Base-by-base conservation (phyloP, 2,113 vertebrate species). In the Nannospalax galili region DNA sequence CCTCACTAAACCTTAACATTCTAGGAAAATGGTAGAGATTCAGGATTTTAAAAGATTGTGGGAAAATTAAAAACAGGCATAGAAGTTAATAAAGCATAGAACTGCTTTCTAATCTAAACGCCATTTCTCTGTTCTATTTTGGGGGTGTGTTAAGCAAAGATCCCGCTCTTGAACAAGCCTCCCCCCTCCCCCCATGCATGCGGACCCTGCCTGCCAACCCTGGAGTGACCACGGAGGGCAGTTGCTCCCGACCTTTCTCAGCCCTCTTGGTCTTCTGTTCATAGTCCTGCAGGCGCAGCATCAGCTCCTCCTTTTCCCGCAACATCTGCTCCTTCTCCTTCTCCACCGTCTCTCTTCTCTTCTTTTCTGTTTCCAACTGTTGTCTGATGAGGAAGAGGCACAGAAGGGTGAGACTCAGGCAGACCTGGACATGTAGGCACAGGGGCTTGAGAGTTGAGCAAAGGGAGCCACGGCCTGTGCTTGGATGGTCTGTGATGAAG, bases 301-400 rank as follows among this genome's bases (percentile, higher is more conserved):
- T 98, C 94, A 99, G 98, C 65, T 99, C 98, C 91, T 99, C 98
- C 98, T 99, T 99, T 97, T 99, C 99, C 74, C 88, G 98, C 98
- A 99, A 97, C 99, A 99, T 99, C 98, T 99, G 98, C 74, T 99
- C 99, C 87, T 99, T 99, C 96, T 99, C 99, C 14, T 92, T 98
- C 97, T 99, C 99, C 9, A 99, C 99, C 0, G 97, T 98, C 96
- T 99, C 99, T 26, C 99, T 98, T 96, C 96, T 99, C 98, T 99
- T 99, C 98, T 99, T 99, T 98, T 99, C 99, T 0, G 98, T 98
- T 96, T 99, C 99, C 96, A 99, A 96, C 97, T 99, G 99, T 93
- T 99, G 98, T 96, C 99, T 99, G 95, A 73, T 28, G 52, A 15
- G 26, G 60, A 4, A 1, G 82, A 0, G 9, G 24, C 37, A 10